phyloP scores from a whole-genome alignment of 2,113 vertebrate genomes.

The Gobio gobio region DNA sequence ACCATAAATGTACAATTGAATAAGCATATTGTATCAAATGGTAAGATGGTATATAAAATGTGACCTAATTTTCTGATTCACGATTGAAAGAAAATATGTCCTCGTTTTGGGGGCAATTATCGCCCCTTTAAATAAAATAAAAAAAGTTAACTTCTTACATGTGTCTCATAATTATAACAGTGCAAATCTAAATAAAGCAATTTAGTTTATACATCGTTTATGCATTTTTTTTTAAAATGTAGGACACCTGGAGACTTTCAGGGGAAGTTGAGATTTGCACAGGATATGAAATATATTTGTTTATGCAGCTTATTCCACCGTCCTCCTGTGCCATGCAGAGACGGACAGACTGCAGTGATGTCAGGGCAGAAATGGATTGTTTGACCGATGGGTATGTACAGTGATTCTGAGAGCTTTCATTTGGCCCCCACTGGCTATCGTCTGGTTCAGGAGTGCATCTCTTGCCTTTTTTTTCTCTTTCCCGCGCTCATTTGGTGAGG shows the following conservation, averaged over 20 bases:
- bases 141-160: background rate
- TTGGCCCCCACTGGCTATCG: slow-evolving; percentile 27
- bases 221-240: too few species aligned
- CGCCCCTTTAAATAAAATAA: too few species aligned
- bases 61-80: background rate
- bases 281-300: slow-evolving; percentile 27
- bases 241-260: background rate
- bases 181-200: background rate
- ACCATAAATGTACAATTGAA: too few species aligned
- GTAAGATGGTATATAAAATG: too few species aligned
- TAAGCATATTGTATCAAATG: too few species aligned
- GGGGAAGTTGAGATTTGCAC: background rate
- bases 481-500: background rate
- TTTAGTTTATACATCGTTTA: background rate
- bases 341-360: background rate
- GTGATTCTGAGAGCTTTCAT: slow-evolving; percentile 40
- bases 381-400: slow-evolving; percentile 42
- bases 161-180: background rate
- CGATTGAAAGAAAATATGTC: background rate
- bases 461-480: background rate
- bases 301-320: slow-evolving; percentile 11
- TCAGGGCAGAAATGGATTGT: slow-evolving; percentile 31
- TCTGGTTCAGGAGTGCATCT: slow-evolving; percentile 11
- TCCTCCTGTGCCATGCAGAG: background rate
- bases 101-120: background rate